Evolutionary conservation across 1,140 invertebrate genomes (phyloP).

Genomic region (Phocides pigmalion): DNA sequence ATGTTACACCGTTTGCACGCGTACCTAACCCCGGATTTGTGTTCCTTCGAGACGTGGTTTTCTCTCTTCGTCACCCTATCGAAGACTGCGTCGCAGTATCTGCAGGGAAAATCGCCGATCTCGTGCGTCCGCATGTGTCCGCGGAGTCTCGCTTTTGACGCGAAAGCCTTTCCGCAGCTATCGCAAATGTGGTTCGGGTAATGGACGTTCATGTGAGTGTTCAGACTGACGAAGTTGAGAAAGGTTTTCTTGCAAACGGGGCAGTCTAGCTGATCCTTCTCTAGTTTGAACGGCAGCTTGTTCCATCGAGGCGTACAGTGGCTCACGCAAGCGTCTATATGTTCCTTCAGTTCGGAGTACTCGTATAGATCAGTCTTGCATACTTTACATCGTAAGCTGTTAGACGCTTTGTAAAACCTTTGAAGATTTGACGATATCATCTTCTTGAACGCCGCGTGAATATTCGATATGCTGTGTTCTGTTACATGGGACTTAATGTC

Average conservation of each 20-base stretch:
- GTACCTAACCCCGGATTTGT: conserved; percentile 67
- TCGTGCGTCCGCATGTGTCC: conserved; percentile 79
- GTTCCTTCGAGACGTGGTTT: conserved; percentile 70
- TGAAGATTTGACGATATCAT: conserved; percentile 64
- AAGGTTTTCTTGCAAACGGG: conserved; percentile 80
- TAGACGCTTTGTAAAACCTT: conserved; percentile 53
- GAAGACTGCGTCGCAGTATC: conserved; percentile 74
- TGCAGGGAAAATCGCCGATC: conserved; percentile 67
- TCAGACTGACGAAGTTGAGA: conserved; percentile 68
- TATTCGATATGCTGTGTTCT: conserved; percentile 55
- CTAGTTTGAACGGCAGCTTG: conserved; percentile 72
- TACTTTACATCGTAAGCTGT: conserved; percentile 56
- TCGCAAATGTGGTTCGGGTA: conserved; percentile 77
- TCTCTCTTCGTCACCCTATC: conserved; percentile 73
- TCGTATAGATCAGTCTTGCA: conserved; percentile 56
- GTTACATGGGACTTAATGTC: conserved; percentile 58
- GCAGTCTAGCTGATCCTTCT: conserved; percentile 75
- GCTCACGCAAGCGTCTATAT: conserved; percentile 56
- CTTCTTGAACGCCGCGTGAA: conserved; percentile 67
- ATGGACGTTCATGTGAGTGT: conserved; percentile 79
- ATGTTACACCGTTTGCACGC: conserved; percentile 70
- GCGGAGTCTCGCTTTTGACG: conserved; percentile 78
- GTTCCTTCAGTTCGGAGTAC: conserved; percentile 57
- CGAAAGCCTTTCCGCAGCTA: conserved; percentile 81
- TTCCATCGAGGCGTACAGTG: conserved; percentile 51